These are phyloP conservation scores for Sebastes reedi DNA, from an alignment of 2,797 vertebrate genomes.

Conservation along the genomic window DNA sequence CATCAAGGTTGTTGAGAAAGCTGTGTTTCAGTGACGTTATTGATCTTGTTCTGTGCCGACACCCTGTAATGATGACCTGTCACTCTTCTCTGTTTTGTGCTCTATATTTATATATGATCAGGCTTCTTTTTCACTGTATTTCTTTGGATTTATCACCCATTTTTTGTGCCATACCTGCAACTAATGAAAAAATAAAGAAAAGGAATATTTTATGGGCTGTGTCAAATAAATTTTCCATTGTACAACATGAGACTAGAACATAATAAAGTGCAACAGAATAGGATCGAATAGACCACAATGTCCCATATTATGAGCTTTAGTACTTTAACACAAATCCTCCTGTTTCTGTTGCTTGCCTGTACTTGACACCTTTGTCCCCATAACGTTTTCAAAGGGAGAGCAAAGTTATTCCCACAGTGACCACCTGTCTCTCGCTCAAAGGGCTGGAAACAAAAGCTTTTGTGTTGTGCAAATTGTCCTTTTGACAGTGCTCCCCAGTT, in stretches of 20 bases:
- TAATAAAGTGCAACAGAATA: not conserved
- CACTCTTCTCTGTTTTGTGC: slow-evolving; percentile 83
- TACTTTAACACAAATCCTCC: slow-evolving; percentile 18
- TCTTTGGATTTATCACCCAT: slow-evolving; percentile 81
- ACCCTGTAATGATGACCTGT: slow-evolving; percentile 73
- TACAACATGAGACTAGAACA: not conserved
- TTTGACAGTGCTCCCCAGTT: slow-evolving; percentile 61
- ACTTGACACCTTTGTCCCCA: slow-evolving; percentile 44
- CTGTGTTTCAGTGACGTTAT: slow-evolving; percentile 66
- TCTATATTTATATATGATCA: slow-evolving; percentile 79
- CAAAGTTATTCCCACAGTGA: slow-evolving; percentile 60
- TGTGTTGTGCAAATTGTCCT: slow-evolving; percentile 76
- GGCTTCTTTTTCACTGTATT: slow-evolving; percentile 81
- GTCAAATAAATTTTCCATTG: slow-evolving; percentile 26
- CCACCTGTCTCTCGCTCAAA: slow-evolving; percentile 62
- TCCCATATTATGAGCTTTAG: not conserved
- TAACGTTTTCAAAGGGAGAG: slow-evolving; percentile 52
- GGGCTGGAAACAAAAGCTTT: slow-evolving; percentile 67
- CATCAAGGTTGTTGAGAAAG: slow-evolving; percentile 49
- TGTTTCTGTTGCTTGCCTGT: slow-evolving; percentile 26
- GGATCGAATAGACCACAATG: not conserved
- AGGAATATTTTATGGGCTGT: slow-evolving; percentile 76
- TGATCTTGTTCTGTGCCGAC: slow-evolving; percentile 70
- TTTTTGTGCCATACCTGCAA: slow-evolving; percentile 84
- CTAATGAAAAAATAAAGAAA: slow-evolving; percentile 86